Base-by-base conservation (phyloP, 2,113 vertebrate genomes). In the Serinus canaria region DNA sequence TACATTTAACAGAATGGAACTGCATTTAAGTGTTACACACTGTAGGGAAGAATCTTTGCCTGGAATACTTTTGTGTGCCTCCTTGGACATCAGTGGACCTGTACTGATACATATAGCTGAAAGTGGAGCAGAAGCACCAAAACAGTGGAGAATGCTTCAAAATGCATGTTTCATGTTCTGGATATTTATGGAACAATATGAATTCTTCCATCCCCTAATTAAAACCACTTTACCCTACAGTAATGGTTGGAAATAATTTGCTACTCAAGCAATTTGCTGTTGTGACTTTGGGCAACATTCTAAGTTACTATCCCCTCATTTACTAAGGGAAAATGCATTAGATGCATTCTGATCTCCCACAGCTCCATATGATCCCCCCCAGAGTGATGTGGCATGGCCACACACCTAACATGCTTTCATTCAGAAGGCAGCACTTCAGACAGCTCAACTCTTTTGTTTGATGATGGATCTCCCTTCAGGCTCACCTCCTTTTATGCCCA, bases 321-420 rank as follows among this genome's bases (percentile, higher is more conserved):
- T 76, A 47, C 30, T 2, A 1, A 43, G 20, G 30, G 35, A 85
- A 79, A 80, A 56, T 16, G 0, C 7, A 31, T 70, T 58, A 46
- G 15, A 63, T 43, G 9, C 5, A 21, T 68, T 52, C 49, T 33
- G 44, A 35, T 55, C 35, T 30, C 28, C 4, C 19, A 8, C 13
- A 31, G 14, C 8, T 28, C 15, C 12, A 2, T 39, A 23, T 10
- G 13, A 5, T 19, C 4, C 13, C 37, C 1, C 6, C 4, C 2
- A 5, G 47, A 68, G 33, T 9, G 13, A 8, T 33, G 10, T 79
- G 44, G 56, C 1, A 0, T 11, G 18, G 33, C 28, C 56, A 50
- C 47, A 22, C 9, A 66, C 5, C 56, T 35, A 50, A 37, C 10
- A 46, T 2, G 1, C 7, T 49, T 52, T 13, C 15, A 18, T 28